A percentile compares a stretch with the other conserved stretches of the same genome.
These are phyloP conservation scores for Aethina tumida DNA, from an alignment of 1,140 invertebrate species.

Conservation along the genomic window DNA sequence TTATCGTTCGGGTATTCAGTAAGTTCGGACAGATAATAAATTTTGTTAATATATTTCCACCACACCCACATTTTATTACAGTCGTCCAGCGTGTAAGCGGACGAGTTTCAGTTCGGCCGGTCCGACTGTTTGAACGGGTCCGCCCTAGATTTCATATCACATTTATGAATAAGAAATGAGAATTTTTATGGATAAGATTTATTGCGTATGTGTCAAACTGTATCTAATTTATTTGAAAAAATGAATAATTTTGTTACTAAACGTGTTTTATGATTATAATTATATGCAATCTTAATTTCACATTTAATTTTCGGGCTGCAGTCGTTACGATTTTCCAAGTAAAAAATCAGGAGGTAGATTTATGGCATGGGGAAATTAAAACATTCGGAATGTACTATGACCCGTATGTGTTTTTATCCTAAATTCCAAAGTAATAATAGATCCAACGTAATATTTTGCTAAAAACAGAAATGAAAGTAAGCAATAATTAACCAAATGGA, in stretches of 20 bases:
- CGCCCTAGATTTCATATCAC: slow-evolving; percentile 23
- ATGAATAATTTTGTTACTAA: slow-evolving; percentile 12
- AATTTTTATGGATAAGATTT: slow-evolving; percentile 21
- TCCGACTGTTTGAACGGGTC: slow-evolving; percentile 6
- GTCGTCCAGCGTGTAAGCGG: slow-evolving; percentile 4
- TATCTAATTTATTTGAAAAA: slow-evolving; percentile 22
- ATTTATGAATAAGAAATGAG: slow-evolving; percentile 24
- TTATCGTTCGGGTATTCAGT: slow-evolving; percentile 14
- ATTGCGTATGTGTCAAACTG: slow-evolving; percentile 21
- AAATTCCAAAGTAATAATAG: too few relatives aligned
- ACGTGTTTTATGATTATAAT: slow-evolving; percentile 13
- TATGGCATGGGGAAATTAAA: too few relatives aligned
- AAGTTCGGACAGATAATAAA: slow-evolving; percentile 25
- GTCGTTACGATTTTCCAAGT: slow-evolving; percentile 4
- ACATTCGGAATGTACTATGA: too few relatives aligned
- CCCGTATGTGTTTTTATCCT: too few relatives aligned
- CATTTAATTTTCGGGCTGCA: slow-evolving; percentile 1
- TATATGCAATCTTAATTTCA: slow-evolving; percentile 11
- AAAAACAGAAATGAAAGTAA: too few relatives aligned
- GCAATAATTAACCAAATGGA: too few relatives aligned
- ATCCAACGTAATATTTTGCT: too few relatives aligned
- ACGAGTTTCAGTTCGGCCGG: slow-evolving; percentile 1
- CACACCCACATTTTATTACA: slow-evolving; percentile 25
- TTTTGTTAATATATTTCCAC: slow-evolving; percentile 26
- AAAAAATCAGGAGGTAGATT: too few relatives aligned